Evolutionary conservation across 1,140 invertebrate species (phyloP).

Genomic region (Aricia agestis): DNA sequence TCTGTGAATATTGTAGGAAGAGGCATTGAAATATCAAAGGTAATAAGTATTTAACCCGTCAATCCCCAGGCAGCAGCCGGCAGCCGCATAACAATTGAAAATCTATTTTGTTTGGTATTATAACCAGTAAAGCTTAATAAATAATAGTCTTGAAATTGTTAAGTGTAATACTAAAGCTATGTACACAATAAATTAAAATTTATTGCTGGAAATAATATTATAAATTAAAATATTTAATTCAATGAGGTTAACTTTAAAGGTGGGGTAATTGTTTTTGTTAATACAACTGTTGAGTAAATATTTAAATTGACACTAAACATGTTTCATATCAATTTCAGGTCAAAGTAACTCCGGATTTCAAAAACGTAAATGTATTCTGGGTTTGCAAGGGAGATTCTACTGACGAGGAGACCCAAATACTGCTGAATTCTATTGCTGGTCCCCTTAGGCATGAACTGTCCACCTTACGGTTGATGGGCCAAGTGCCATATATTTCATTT

Average conservation of each 20-base stretch:
- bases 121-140: no score
- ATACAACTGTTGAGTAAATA: no score
- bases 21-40: conserved; percentile 82
- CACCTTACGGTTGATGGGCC: conserved; percentile 81
- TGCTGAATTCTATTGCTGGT: conserved; percentile 76
- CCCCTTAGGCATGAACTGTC: conserved; percentile 82
- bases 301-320: neutral
- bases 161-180: no score
- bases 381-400: conserved; percentile 68
- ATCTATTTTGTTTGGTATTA: no score
- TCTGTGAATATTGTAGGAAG: conserved; percentile 77
- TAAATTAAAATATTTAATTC: no score
- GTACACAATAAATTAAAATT: no score
- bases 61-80: no score
- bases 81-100: no score
- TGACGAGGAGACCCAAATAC: conserved; percentile 69
- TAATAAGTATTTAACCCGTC: conserved; percentile 32
- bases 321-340: conserved; percentile 64
- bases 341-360: conserved; percentile 79
- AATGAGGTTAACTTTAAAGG: no score
- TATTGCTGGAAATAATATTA: no score
- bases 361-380: conserved; percentile 83
- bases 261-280: no score
- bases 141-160: no score
- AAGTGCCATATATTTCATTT: conserved; percentile 83